Evolutionary conservation across 1,140 invertebrate genomes (phyloP).

Genomic region (Papilio dardanus): DNA sequence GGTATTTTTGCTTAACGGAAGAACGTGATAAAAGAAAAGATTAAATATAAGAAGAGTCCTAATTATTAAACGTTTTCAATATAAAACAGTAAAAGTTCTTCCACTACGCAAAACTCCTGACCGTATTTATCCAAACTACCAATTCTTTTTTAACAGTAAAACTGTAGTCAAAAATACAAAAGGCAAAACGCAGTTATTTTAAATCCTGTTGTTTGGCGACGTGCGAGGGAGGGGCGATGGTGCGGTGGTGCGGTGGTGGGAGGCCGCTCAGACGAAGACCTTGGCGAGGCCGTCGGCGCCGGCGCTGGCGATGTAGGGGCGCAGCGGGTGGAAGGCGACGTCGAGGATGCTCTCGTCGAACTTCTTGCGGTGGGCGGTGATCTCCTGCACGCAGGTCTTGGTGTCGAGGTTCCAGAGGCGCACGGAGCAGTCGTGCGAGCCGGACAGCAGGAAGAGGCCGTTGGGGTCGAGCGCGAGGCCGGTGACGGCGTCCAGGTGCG

Average conservation of each 20-base stretch:
- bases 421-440: slow-evolving; percentile 99
- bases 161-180: slow-evolving; percentile 16
- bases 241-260: slow-evolving; percentile 50
- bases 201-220: too few species aligned
- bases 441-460: slow-evolving; percentile 98
- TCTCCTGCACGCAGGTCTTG: slow-evolving; percentile 99
- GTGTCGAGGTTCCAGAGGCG: slow-evolving; percentile 99
- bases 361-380: slow-evolving; percentile 99
- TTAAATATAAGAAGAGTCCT: not conserved
- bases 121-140: slow-evolving; percentile 4
- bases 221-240: slow-evolving; percentile 42
- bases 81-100: not conserved
- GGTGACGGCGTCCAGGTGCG: slow-evolving; percentile 99
- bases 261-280: slow-evolving; percentile 91
- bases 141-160: slow-evolving; percentile 13
- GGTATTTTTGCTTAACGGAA: not conserved
- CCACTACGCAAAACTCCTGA: not conserved
- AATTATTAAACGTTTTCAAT: not conserved
- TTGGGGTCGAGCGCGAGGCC: slow-evolving; percentile 99
- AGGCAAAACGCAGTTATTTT: too few species aligned
- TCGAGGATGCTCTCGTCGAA: slow-evolving; percentile 99
- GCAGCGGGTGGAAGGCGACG: slow-evolving; percentile 99
- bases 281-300: slow-evolving; percentile 99
- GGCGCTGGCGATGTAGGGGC: slow-evolving; percentile 98
- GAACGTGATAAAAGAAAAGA: not conserved